Base-by-base conservation (phyloP, 2,888 invertebrate species). In the Aphelenchoides bicaudatus region DNA sequence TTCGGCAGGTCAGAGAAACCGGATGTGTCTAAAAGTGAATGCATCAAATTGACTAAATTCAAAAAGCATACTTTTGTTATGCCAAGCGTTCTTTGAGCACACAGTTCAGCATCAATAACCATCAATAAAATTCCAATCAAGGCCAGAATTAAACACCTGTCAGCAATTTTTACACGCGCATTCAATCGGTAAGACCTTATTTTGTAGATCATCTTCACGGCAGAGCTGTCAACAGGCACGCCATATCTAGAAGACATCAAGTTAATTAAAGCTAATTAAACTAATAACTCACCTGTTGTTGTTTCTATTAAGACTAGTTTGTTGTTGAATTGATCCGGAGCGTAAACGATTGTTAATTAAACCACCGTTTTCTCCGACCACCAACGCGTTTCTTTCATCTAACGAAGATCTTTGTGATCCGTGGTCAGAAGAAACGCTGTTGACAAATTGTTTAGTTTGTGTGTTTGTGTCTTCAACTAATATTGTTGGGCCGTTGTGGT, bases 161-260 rank as follows among this genome's bases (percentile, higher is more conserved):
- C 72, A 6, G 71, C 59, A 38, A 71, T 73, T 23, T 53, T 56
- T 25, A 73, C 66, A n/a, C 67, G 59, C 39, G 61, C 64, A 48
- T 61, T 63, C 39, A 73, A 55, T 25, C 73, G 67, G 46, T 78
- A 72, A 0, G 73, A 72, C 21, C 77, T 62, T 13, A 74, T 72
- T 56, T 74, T 67, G 57, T 77, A 77, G 10, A 78, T 68, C 65
- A 76, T 67, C 43, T 78, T 78, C 34, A 78, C 77, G 6, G 71
- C 70, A n/a, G 63, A 67, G 16, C 67, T 68, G 56, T 77, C 75
- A 25, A 76, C 67, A 3, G 75, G 75, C 8, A 74, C 72, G 37
- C 76, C 76, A 60, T 77, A 77, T 38, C 76, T 74, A 58, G 16
- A 68, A 39, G 16, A 25, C 16, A 54, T n/a, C 21, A 23, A n/a